Evolutionary conservation across 1,140 invertebrate genomes (phyloP).

Genomic region (Whitmania pigra): DNA sequence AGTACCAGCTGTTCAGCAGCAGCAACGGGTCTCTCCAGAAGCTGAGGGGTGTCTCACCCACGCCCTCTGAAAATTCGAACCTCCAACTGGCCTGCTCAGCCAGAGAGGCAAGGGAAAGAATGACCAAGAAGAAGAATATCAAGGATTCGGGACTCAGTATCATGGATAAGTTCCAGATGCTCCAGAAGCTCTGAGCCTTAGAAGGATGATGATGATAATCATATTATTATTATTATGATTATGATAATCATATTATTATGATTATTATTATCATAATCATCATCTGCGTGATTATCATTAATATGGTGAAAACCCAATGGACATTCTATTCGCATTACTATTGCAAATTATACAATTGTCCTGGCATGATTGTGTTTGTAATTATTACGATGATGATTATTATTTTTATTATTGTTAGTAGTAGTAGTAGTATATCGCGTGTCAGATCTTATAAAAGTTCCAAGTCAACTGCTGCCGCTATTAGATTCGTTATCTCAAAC

Average conservation of each 20-base stretch:
- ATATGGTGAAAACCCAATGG: no score
- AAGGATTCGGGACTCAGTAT: not conserved
- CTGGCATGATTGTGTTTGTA: no score
- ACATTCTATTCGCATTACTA: no score
- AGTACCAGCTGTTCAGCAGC: not conserved
- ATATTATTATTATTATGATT: no score
- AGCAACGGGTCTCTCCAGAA: not conserved
- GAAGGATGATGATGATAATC: not conserved
- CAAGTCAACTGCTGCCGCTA: no score
- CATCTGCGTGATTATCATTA: not conserved
- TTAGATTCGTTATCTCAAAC: no score
- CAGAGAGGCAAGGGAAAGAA: constrained; percentile 6
- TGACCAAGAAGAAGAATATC: constrained; percentile 6
- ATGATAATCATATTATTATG: no score
- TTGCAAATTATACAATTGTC: no score
- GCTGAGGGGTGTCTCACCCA: not conserved
- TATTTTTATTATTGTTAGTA: not conserved
- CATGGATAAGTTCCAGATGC: not conserved
- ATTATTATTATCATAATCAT: no score
- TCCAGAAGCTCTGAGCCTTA: not conserved
- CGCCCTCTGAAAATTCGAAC: not conserved
- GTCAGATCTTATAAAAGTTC: no score
- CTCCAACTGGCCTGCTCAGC: not conserved
- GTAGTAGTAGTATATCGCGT: not conserved
- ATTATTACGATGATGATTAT: no score